Conservation (phyloP, 2,888 invertebrate species). For the Synergus laeviventris region DNA sequence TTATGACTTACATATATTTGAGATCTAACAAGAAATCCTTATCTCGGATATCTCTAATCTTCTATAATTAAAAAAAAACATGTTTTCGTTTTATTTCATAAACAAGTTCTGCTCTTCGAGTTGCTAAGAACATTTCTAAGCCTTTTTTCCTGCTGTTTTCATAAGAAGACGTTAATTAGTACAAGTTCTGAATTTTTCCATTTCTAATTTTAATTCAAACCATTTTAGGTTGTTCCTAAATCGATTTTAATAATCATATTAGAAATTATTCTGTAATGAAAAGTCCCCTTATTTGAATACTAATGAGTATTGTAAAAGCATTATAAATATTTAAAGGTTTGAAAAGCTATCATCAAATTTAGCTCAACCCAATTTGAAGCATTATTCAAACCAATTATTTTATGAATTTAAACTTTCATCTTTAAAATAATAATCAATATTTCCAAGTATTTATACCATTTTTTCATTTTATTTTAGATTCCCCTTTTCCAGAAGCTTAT, state of each 20-base stretch:
- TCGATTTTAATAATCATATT: not conserved
- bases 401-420: too few relatives aligned
- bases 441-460: not conserved
- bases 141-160: too few relatives aligned
- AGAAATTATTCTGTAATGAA: too few relatives aligned
- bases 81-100: not conserved
- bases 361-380: not conserved
- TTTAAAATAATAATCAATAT: too few relatives aligned
- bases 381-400: not conserved
- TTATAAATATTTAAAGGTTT: too few relatives aligned
- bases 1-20: slow-evolving; percentile 18
- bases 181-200: not conserved
- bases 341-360: too few relatives aligned
- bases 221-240: not conserved
- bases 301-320: too few relatives aligned
- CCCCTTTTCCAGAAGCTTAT: not conserved
- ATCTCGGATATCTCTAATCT: slow-evolving; percentile 7
- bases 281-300: too few relatives aligned
- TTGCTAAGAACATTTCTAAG: not conserved
- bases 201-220: not conserved
- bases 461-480: not conserved
- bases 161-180: too few relatives aligned
- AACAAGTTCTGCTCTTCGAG: not conserved
- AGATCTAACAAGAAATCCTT: slow-evolving; percentile 8
- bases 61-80: not conserved